Percentiles rank a stretch among this genome's conserved stretches.
Conservation (phyloP, 2,888 invertebrate species). For the Sarcophaga subvicina region DNA sequence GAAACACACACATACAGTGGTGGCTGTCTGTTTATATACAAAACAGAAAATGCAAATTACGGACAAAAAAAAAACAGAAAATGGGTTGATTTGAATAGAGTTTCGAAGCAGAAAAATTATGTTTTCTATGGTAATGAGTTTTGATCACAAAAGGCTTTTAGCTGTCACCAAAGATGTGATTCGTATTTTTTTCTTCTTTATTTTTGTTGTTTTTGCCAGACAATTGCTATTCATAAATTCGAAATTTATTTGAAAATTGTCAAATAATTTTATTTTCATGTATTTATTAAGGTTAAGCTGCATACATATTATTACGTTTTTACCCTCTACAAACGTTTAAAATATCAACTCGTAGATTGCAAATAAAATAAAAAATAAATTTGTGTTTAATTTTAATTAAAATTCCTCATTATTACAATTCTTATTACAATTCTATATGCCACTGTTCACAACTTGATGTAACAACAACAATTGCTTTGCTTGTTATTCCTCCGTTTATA, state of each 20-base stretch:
- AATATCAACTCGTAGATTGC: too few relatives aligned
- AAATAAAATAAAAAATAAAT: too few relatives aligned
- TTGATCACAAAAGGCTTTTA: conserved; percentile 65
- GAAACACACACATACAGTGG: not conserved
- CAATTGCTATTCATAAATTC: conserved; percentile 68
- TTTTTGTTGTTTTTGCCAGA: conserved; percentile 1
- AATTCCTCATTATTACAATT: too few relatives aligned
- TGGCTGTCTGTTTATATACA: not conserved
- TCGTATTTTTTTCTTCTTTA: not conserved
- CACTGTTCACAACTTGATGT: too few relatives aligned
- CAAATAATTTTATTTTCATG: conserved; percentile 43
- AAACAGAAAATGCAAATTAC: conserved; percentile 29
- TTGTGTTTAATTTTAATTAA: too few relatives aligned
- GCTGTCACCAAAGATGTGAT: conserved; percentile 52
- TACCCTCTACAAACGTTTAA: too few relatives aligned
- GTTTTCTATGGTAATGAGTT: conserved; percentile 67
- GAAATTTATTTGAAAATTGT: conserved; percentile 62
- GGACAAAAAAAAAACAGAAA: too few relatives aligned
- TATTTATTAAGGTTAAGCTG: conserved; percentile 2
- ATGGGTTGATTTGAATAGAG: too few relatives aligned
- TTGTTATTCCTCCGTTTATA: too few relatives aligned
- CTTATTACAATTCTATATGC: too few relatives aligned
- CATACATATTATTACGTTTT: too few relatives aligned
- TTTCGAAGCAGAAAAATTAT: conserved; percentile 47
- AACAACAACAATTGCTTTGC: too few relatives aligned